phyloP scores from a whole-genome alignment of 2,797 vertebrate species.

The Epinephelus awoara region DNA sequence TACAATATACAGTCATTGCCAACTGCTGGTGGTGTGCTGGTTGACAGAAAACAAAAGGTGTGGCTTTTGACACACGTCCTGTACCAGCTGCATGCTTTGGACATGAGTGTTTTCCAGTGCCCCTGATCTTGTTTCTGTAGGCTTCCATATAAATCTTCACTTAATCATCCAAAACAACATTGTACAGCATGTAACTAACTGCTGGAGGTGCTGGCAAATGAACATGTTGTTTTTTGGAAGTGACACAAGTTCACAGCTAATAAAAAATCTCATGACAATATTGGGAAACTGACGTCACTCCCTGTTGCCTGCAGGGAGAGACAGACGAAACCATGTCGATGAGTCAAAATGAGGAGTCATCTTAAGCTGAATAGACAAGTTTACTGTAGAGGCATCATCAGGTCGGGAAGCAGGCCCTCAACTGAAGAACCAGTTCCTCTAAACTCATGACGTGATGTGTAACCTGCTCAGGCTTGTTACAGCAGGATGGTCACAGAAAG shows the following conservation, averaged over 20 bases:
- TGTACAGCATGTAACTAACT: not conserved
- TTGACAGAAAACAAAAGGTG: no score
- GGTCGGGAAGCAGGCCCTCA: not conserved
- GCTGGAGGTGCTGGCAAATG: not conserved
- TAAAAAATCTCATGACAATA: not conserved
- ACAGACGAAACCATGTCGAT: slow-evolving; percentile 26
- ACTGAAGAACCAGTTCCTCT: slow-evolving; percentile 2
- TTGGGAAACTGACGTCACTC: slow-evolving; percentile 21
- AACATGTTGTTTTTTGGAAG: not conserved
- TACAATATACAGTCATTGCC: no score
- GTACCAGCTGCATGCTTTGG: no score
- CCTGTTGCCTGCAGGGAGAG: slow-evolving; percentile 16
- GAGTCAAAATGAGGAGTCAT: slow-evolving; percentile 46
- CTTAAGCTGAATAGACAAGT: not conserved
- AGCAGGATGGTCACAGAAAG: not conserved
- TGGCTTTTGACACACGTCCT: no score
- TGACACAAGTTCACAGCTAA: not conserved
- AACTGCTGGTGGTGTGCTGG: no score
- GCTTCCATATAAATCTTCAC: no score
- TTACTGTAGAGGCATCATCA: slow-evolving; percentile 7
- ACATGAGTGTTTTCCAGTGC: no score
- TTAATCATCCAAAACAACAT: not conserved
- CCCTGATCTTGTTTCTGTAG: no score
- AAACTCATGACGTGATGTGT: not conserved
- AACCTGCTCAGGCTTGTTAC: slow-evolving; percentile 17